Conservation (phyloP, 2,797 vertebrate genomes). For the Malurus leucopterus region DNA sequence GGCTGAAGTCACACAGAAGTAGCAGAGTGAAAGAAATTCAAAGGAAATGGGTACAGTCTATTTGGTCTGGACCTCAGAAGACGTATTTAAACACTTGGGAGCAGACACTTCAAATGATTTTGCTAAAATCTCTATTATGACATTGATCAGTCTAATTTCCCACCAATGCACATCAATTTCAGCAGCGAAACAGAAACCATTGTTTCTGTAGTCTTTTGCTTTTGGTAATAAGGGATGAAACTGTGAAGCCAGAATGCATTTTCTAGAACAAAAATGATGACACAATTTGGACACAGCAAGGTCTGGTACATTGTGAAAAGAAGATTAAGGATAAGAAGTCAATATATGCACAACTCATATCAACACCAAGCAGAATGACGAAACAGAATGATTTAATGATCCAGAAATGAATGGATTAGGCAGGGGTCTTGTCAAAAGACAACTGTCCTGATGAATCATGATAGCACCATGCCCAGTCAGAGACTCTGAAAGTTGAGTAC, state of each 20-base stretch:
- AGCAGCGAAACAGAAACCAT: background rate
- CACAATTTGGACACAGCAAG: background rate
- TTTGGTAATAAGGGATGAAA: background rate
- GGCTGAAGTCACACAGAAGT: background rate
- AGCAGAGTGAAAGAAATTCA: background rate
- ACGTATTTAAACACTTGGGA: background rate
- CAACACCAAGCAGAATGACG: background rate
- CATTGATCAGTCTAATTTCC: background rate
- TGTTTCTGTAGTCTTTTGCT: background rate
- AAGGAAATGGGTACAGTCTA: background rate
- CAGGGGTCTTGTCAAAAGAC: background rate
- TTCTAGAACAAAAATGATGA: background rate
- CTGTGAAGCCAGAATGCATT: background rate
- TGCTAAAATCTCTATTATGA: background rate
- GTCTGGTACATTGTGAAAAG: background rate
- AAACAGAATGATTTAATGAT: background rate
- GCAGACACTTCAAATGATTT: background rate
- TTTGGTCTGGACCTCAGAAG: background rate
- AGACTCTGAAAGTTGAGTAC: too few species aligned
- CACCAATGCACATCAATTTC: background rate
- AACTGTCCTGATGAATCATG: rapidly evolving
- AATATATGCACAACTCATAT: background rate
- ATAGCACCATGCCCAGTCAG: background rate
- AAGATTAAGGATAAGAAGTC: background rate
- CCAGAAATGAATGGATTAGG: background rate